A percentile compares a stretch with the other conserved stretches of the same genome.
Evolutionary conservation across 2,888 invertebrate species (phyloP).

Genomic region (Chaitophorus viminalis): DNA sequence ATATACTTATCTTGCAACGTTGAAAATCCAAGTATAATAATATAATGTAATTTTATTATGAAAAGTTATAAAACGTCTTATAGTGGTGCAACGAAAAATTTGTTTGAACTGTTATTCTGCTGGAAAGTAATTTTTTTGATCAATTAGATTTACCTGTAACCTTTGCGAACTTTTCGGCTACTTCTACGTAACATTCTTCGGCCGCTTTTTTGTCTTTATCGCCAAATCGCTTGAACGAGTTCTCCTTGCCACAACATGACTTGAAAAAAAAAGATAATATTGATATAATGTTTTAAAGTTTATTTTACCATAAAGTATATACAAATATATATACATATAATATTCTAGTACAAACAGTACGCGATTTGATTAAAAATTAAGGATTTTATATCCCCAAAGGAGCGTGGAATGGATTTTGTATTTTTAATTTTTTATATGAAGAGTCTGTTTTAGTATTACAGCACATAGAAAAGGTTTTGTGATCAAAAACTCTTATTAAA

Average conservation of each 20-base stretch:
- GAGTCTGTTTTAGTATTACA: not conserved
- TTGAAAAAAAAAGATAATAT: constrained; percentile 46
- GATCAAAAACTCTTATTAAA: not conserved
- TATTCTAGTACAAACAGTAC: no score
- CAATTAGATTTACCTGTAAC: constrained; percentile 14
- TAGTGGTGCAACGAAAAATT: not conserved
- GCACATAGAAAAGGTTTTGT: not conserved
- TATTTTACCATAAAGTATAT: not conserved
- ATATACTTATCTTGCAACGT: no score
- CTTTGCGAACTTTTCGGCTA: constrained; percentile 61
- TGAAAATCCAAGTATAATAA: no score
- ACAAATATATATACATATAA: not conserved
- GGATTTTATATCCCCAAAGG: not conserved
- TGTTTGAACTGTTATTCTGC: not conserved
- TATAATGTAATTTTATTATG: no score
- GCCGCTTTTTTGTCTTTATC: constrained; percentile 63
- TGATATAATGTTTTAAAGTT: not conserved
- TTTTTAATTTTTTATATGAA: constrained; percentile 1
- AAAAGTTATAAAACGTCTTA: no score
- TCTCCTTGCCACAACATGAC: constrained; percentile 64
- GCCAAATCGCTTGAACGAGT: constrained; percentile 63
- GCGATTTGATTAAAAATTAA: constrained; percentile 22
- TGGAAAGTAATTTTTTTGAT: not conserved
- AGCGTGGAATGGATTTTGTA: not conserved
- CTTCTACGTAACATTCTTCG: constrained; percentile 63